Conservation (phyloP, 1,140 invertebrate species). For the Cataglyphis hispanica region DNA sequence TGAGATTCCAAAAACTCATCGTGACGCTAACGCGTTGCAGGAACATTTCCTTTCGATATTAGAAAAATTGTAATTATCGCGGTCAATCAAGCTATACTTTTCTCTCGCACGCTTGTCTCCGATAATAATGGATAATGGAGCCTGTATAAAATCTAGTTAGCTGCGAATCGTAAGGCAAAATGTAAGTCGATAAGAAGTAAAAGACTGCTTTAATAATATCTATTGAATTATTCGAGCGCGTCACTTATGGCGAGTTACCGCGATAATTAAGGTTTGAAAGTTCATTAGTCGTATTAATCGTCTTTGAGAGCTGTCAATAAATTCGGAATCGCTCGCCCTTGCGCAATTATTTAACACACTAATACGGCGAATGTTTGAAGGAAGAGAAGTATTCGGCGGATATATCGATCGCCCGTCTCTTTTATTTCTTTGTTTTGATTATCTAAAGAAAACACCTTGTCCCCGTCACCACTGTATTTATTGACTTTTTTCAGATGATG, state of each 20-base stretch:
- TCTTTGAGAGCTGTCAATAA: slow-evolving; percentile 39
- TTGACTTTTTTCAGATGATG: slow-evolving; percentile 68
- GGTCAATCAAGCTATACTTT: neutral
- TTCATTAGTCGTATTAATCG: slow-evolving; percentile 28
- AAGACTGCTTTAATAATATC: slow-evolving; percentile 44
- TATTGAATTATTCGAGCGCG: slow-evolving; percentile 44
- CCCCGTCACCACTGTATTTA: neutral
- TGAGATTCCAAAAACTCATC: neutral
- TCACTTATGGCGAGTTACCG: slow-evolving; percentile 10
- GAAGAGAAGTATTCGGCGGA: neutral
- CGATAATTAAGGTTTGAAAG: slow-evolving; percentile 47
- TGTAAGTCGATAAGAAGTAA: slow-evolving; percentile 10
- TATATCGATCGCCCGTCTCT: neutral
- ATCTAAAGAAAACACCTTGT: neutral
- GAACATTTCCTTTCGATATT: neutral
- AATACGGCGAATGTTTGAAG: neutral
- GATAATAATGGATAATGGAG: slow-evolving; percentile 6
- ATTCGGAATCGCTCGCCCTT: slow-evolving; percentile 36
- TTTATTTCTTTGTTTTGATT: neutral
- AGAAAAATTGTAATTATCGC: slow-evolving; percentile 13
- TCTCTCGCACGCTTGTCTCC: neutral
- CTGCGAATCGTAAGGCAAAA: slow-evolving; percentile 20
- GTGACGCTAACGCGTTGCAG: neutral
- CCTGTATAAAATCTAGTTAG: neutral
- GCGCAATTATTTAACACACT: slow-evolving; percentile 39